phyloP scores from a whole-genome alignment of 2,888 invertebrate species.

The Blastobasis adustella region DNA sequence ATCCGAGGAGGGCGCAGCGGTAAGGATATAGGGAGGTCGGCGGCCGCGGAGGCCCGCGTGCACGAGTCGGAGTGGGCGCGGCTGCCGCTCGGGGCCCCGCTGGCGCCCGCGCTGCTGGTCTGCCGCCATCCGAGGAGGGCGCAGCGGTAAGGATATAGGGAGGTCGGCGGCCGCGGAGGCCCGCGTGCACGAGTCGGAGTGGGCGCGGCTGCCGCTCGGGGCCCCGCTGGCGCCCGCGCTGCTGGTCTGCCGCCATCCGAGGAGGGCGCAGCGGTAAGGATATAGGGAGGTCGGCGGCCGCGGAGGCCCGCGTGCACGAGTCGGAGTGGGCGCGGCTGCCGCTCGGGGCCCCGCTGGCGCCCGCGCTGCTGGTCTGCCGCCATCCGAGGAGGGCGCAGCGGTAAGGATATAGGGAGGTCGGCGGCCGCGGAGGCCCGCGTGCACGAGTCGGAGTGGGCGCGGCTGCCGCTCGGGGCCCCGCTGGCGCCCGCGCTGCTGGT shows the following conservation, averaged over 20 bases:
- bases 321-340: slow-evolving; percentile 58
- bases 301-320: slow-evolving; percentile 34
- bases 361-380: slow-evolving; percentile 83
- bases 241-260: slow-evolving; percentile 82
- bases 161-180: slow-evolving; percentile 25
- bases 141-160: slow-evolving; percentile 39
- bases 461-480: slow-evolving; percentile 79
- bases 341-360: slow-evolving; percentile 82
- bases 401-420: slow-evolving; percentile 18
- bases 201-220: slow-evolving; percentile 73
- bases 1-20: slow-evolving; percentile 72
- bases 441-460: slow-evolving; percentile 40
- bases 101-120: slow-evolving; percentile 84
- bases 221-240: slow-evolving; percentile 85
- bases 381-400: slow-evolving; percentile 75
- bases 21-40: slow-evolving; percentile 21
- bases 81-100: slow-evolving; percentile 80
- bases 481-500: slow-evolving; percentile 85
- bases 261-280: slow-evolving; percentile 47
- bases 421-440: slow-evolving; percentile 30
- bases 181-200: slow-evolving; percentile 38
- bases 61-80: slow-evolving; percentile 41
- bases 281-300: slow-evolving; percentile 24
- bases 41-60: slow-evolving; percentile 30
- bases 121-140: slow-evolving; percentile 79